A percentile compares a stretch with the other conserved stretches of the same genome.
phyloP scores from a whole-genome alignment of 2,797 vertebrate species.

The Telmatherina bonti region DNA sequence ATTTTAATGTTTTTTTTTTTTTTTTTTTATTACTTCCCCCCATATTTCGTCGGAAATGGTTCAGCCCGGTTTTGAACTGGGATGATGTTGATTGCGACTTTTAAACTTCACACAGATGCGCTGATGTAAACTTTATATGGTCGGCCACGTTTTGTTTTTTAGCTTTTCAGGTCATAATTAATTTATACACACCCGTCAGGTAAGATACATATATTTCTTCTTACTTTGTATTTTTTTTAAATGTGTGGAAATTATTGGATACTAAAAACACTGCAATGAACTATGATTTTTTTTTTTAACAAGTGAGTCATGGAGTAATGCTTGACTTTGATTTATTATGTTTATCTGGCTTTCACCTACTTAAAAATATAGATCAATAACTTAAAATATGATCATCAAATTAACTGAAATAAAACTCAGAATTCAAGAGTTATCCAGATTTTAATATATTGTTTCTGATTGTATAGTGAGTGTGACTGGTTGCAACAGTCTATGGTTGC shows the following conservation, averaged over 20 bases:
- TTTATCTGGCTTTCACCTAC: no score
- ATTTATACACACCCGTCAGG: neutral
- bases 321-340: no score
- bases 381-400: no score
- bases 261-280: neutral
- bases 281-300: no score
- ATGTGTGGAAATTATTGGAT: neutral
- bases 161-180: neutral
- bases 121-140: neutral
- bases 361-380: no score
- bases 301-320: no score
- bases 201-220: neutral
- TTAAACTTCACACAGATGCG: conserved; percentile 11
- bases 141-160: neutral
- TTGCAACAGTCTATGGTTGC: no score
- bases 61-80: conserved; percentile 50
- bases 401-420: no score
- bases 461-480: no score
- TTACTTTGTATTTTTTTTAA: no score
- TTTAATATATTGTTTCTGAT: no score
- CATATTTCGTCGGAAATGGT: conserved; percentile 1
- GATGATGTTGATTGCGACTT: neutral
- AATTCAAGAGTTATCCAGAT: no score
- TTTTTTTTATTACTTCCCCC: fast-evolving
- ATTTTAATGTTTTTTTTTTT: neutral